A percentile compares a stretch with the other conserved stretches of the same genome.
Evolutionary conservation across 2,888 invertebrate species (phyloP).

Genomic region (Subacronicta megacephala): DNA sequence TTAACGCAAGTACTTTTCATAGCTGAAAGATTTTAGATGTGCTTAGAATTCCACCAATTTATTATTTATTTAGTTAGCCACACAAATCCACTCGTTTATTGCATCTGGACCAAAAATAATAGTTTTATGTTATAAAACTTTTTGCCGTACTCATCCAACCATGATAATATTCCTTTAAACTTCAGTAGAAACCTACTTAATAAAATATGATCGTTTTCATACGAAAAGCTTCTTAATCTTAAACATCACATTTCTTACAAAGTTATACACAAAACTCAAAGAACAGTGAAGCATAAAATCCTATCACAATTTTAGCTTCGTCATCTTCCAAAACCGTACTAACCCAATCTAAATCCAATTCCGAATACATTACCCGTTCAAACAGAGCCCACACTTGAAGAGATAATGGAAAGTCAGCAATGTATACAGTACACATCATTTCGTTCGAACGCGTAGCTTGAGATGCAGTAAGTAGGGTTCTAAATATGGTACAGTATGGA

Average conservation of each 20-base stretch:
- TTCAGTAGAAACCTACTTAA: too few species aligned
- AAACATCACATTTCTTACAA: not conserved
- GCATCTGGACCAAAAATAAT: too few species aligned
- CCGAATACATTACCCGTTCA: slow-evolving; percentile 37
- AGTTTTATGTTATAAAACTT: too few species aligned
- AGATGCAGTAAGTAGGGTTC: not conserved
- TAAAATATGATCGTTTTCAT: too few species aligned
- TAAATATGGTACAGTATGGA: slow-evolving; percentile 48
- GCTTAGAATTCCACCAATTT: too few species aligned
- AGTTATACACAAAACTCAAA: slow-evolving; percentile 8
- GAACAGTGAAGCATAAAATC: slow-evolving; percentile 22
- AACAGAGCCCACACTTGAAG: slow-evolving; percentile 18
- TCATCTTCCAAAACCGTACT: slow-evolving; percentile 27
- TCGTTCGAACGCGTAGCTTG: not conserved
- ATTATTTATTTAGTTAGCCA: too few species aligned
- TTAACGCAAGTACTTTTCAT: too few species aligned
- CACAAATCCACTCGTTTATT: too few species aligned
- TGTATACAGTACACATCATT: slow-evolving; percentile 22
- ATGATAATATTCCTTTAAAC: too few species aligned
- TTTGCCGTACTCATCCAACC: too few species aligned
- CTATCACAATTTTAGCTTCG: slow-evolving; percentile 29
- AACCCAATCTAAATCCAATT: slow-evolving; percentile 20
- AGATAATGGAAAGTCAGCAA: slow-evolving; percentile 34
- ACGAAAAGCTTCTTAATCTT: too few species aligned
- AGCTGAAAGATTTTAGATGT: too few species aligned